Conservation (phyloP, 1,140 invertebrate species). For the Eumaeus atala region DNA sequence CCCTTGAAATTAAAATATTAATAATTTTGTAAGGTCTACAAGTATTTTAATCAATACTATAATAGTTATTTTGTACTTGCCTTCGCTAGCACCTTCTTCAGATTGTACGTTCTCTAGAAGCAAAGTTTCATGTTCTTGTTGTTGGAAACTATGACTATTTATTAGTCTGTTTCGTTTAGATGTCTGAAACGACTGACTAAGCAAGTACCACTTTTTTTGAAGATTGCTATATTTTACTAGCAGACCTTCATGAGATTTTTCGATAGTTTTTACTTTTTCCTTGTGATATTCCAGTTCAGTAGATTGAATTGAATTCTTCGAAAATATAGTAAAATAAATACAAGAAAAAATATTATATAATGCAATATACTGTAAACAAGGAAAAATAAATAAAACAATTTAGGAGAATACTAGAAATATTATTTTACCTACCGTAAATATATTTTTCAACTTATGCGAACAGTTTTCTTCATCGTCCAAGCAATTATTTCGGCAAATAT, state of each 20-base stretch:
- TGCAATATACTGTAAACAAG: conserved; percentile 12
- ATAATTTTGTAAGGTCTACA: too few relatives aligned
- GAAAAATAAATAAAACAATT: conserved; percentile 10
- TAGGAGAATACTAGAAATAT: neutral
- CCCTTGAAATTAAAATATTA: conserved; percentile 31
- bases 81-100: conserved; percentile 36
- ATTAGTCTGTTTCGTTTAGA: neutral
- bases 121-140: neutral
- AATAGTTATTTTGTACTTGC: neutral
- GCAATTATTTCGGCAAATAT: conserved; percentile 44
- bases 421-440: conserved; percentile 42
- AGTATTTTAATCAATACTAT: too few relatives aligned
- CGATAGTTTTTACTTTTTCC: conserved; percentile 43
- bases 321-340: too few relatives aligned
- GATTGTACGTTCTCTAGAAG: conserved; percentile 39
- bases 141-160: neutral
- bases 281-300: conserved; percentile 45
- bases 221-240: conserved; percentile 27
- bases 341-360: conserved; percentile 22
- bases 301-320: conserved; percentile 39
- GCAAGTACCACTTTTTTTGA: conserved; percentile 44
- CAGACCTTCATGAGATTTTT: conserved; percentile 44
- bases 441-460: conserved; percentile 50
- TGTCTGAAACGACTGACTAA: conserved; percentile 34
- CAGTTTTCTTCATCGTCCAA: conserved; percentile 43